Conservation (phyloP, 2,113 vertebrate genomes). For the Cyprinodon brontotheroides region DNA sequence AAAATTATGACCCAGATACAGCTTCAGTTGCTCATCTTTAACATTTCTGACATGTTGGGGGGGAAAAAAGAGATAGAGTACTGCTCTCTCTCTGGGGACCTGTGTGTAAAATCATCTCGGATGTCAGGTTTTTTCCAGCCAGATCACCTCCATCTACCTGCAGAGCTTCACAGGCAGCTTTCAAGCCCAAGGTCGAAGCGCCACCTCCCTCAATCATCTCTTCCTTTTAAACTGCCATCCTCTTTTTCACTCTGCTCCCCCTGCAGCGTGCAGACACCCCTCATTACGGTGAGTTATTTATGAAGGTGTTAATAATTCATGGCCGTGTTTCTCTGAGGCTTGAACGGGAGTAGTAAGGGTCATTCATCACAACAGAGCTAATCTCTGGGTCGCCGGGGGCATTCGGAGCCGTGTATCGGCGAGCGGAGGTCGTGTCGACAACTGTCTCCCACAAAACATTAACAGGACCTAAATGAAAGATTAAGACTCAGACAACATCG, state of each 20-base stretch:
- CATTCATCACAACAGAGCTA: conserved; percentile 62
- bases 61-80: conserved; percentile 4
- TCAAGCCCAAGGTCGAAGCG: conserved; percentile 56
- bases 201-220: conserved; percentile 38
- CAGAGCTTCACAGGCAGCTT: conserved; percentile 7
- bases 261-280: conserved; percentile 43
- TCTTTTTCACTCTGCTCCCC: conserved; percentile 1
- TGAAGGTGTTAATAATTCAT: conserved; percentile 69
- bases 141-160: not conserved
- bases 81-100: not conserved
- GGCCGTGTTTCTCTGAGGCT: conserved; percentile 37
- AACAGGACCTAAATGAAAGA: conserved; percentile 55
- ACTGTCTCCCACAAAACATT: conserved; percentile 40
- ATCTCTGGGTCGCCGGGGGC: conserved; percentile 42
- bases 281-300: conserved; percentile 69
- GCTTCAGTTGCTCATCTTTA: conserved; percentile 20
- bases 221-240: conserved; percentile 6
- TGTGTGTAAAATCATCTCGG: conserved; percentile 15
- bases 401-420: conserved; percentile 20
- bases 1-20: conserved; percentile 34
- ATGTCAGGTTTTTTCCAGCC: conserved; percentile 25
- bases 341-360: conserved; percentile 46
- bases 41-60: conserved; percentile 32
- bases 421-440: conserved; percentile 32
- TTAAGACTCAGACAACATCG: conserved; percentile 8